Base-by-base conservation (phyloP, 2,113 vertebrate genomes). In the Madoqua kirkii region DNA sequence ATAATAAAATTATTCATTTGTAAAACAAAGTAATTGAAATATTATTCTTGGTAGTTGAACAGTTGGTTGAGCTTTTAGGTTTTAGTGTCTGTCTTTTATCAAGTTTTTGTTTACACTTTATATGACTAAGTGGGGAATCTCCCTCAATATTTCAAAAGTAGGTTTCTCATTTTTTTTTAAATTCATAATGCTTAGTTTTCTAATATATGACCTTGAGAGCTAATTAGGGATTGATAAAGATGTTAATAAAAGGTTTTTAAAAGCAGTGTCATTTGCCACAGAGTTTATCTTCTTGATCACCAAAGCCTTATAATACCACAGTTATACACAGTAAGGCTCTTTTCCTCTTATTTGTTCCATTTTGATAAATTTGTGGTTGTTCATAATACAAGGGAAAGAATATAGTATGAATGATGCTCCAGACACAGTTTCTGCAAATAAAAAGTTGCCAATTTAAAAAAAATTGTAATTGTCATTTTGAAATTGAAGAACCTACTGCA, bases 161-260 rank as follows among this genome's bases (percentile, higher is more conserved):
- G 52, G 31, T 85, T 89, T 87, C 43, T 2, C 8, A 71, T 40
- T 54, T 87, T 71, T 23, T 52, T 16, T 45, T 45, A 79, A 14
- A 78, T 79, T 96, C 62, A 52, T 36, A 94, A 54, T 87, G 7
- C 7, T 87, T 95, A 3, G 8, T 23, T 96, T 92, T 82, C 64
- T 27, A 64, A 25, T 91, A 29, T 85, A 36, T 87, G 31, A 74
- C 55, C 79, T 90, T 64, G 36, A 82, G 40, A 95, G n/a, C 67
- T 86, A 78, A 79, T 89, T 97, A 83, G 6, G 19, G 8, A 74
- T 82, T 93, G 62, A 62, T 84, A 52, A 74, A 93, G 16, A 4
- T 89, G 50, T 93, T 96, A 79, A 91, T 93, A 84, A 92, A 67
- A 25, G 17, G 17, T 52, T 93, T 96, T 91, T 86, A 33, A 71